Conservation (phyloP, 2,888 invertebrate species). For the Adineta ricciae region DNA sequence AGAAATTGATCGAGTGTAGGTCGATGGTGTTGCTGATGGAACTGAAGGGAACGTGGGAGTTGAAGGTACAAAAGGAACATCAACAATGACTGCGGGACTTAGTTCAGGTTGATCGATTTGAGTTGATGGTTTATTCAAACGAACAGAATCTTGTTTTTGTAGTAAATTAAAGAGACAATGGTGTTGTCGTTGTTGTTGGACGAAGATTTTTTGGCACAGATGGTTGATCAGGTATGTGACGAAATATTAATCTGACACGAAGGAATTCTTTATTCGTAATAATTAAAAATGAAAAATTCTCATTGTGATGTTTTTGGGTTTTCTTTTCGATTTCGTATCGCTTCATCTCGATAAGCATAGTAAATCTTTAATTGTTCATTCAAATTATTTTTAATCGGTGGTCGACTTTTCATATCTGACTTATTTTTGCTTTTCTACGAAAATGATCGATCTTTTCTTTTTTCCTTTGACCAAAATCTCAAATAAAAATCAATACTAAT, state of each 20-base stretch:
- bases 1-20: too few species aligned
- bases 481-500: neutral
- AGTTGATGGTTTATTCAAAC: neutral
- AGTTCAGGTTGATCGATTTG: neutral
- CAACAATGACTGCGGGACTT: too few species aligned
- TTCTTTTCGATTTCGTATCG: neutral
- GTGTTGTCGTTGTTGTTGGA: neutral
- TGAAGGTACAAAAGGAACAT: too few species aligned
- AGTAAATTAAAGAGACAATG: neutral
- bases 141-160: neutral
- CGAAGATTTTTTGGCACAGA: neutral
- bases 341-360: constrained; percentile 10
- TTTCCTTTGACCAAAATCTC: neutral
- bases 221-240: neutral
- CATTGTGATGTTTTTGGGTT: neutral
- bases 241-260: neutral
- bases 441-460: neutral
- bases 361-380: constrained; percentile 17
- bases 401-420: neutral
- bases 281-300: neutral
- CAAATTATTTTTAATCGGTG: constrained; percentile 13
- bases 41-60: too few species aligned
- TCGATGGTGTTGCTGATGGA: too few species aligned
- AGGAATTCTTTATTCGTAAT: neutral
- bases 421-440: neutral